Percentiles rank a stretch among this genome's conserved stretches.
Conservation (phyloP, 1,140 invertebrate genomes). For the Halotydeus destructor region DNA sequence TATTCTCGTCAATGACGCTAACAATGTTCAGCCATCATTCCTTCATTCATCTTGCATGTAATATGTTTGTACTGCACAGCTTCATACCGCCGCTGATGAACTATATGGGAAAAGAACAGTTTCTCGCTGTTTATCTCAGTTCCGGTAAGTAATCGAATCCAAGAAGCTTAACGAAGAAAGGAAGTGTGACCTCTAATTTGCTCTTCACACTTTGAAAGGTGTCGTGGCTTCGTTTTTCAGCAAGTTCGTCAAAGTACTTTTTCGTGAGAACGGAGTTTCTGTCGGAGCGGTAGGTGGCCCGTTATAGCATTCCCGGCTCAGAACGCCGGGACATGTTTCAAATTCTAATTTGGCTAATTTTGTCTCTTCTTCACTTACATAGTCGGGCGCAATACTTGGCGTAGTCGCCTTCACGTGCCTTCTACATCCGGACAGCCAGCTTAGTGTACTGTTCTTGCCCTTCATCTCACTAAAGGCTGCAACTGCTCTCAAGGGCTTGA, state of each 20-base stretch:
- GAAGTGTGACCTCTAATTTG: neutral
- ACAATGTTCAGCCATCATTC: slow-evolving; percentile 84
- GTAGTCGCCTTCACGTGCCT: slow-evolving; percentile 66
- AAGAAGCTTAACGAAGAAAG: neutral
- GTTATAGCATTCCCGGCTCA: no score
- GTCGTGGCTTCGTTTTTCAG: slow-evolving; percentile 68
- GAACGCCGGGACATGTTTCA: slow-evolving; percentile 1
- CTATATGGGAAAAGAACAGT: slow-evolving; percentile 75
- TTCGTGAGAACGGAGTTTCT: no score
- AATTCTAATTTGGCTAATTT: no score
- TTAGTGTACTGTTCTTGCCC: slow-evolving; percentile 77
- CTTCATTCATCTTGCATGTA: slow-evolving; percentile 57
- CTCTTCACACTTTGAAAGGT: slow-evolving; percentile 23
- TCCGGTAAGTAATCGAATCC: slow-evolving; percentile 30
- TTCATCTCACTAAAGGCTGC: slow-evolving; percentile 64
- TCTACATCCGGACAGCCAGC: slow-evolving; percentile 54
- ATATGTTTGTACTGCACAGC: slow-evolving; percentile 88
- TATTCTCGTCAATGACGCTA: slow-evolving; percentile 52
- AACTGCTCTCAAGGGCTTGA: slow-evolving; percentile 55
- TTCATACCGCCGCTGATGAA: slow-evolving; percentile 39
- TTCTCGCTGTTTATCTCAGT: slow-evolving; percentile 67
- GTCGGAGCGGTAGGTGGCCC: no score
- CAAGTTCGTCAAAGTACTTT: slow-evolving; percentile 46
- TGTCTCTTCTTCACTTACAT: slow-evolving; percentile 17
- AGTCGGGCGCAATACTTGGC: slow-evolving; percentile 85